Percentiles rank a stretch among this genome's conserved stretches.
Conservation (phyloP, 2,888 invertebrate species). For the Caenorhabditis imperialis region DNA sequence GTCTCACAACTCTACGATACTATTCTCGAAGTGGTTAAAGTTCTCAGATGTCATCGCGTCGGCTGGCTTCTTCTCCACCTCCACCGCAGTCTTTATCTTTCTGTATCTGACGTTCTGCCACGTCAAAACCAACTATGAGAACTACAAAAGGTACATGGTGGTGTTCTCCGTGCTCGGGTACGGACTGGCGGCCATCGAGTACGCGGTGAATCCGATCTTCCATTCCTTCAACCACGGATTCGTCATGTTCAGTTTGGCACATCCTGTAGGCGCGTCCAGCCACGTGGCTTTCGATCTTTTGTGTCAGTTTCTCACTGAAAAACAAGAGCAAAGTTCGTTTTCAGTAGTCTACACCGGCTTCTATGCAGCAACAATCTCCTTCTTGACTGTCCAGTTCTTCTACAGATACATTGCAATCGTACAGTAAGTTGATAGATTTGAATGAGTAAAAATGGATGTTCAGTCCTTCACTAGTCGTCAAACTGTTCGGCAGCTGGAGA, state of each 20-base stretch:
- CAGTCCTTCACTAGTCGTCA: slow-evolving; percentile 14
- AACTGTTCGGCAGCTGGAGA: slow-evolving; percentile 2
- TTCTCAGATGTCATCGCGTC: slow-evolving; percentile 17
- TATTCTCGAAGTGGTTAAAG: slow-evolving; percentile 11
- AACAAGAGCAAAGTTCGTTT: neutral
- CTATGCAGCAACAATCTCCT: slow-evolving; percentile 21
- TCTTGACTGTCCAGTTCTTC: slow-evolving; percentile 18
- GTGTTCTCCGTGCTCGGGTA: slow-evolving; percentile 31
- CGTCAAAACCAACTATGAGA: slow-evolving; percentile 13
- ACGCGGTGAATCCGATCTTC: slow-evolving; percentile 22
- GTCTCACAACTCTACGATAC: neutral
- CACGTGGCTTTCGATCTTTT: slow-evolving; percentile 7
- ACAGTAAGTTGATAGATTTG: neutral
- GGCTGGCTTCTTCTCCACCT: slow-evolving; percentile 25
- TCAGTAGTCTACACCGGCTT: slow-evolving; percentile 13
- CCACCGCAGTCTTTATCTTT: slow-evolving; percentile 5
- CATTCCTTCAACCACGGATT: slow-evolving; percentile 25
- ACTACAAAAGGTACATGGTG: slow-evolving; percentile 26
- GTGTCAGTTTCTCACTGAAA: slow-evolving; percentile 1
- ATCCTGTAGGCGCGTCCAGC: slow-evolving; percentile 7
- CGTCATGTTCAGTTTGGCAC: slow-evolving; percentile 19
- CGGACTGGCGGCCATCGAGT: slow-evolving; percentile 13
- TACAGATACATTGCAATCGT: slow-evolving; percentile 16
- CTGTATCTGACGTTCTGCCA: slow-evolving; percentile 8
- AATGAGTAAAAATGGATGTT: neutral